phyloP scores from a whole-genome alignment of 2,888 invertebrate species.

The Euphydryas editha region DNA sequence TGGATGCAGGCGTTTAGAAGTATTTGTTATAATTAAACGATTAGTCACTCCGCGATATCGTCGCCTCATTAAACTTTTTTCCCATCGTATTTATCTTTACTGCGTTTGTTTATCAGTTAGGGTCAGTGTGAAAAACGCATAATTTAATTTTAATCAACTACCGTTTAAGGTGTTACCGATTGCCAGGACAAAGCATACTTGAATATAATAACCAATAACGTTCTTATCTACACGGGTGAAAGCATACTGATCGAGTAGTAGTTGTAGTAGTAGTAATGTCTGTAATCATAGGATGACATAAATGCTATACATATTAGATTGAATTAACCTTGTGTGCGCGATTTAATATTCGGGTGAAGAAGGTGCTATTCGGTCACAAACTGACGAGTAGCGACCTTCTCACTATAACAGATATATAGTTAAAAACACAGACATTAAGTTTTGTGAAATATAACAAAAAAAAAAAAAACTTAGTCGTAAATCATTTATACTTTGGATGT shows the following conservation, averaged over 20 bases:
- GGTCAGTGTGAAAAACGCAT: neutral
- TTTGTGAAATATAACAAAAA: neutral
- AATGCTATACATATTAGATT: neutral
- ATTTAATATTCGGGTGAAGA: neutral
- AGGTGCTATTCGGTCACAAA: neutral
- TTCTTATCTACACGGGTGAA: too few species aligned
- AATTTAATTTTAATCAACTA: neutral
- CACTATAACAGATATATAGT: neutral
- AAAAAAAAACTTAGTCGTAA: too few species aligned
- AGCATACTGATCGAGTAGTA: neutral
- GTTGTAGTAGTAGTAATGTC: neutral
- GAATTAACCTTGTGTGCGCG: neutral
- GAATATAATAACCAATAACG: too few species aligned
- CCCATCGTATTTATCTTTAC: neutral
- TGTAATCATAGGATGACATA: neutral
- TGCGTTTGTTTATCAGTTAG: slow-evolving; percentile 4
- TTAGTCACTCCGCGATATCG: slow-evolving; percentile 11
- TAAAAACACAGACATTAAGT: neutral
- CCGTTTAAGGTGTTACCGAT: neutral
- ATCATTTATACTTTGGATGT: too few species aligned
- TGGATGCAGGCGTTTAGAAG: slow-evolving; percentile 29
- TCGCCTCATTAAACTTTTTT: slow-evolving; percentile 1
- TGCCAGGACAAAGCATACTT: neutral
- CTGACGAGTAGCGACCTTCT: neutral
- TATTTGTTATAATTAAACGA: slow-evolving; percentile 20